Conservation (phyloP, 2,113 vertebrate species). For the Pelobates fuscus region DNA sequence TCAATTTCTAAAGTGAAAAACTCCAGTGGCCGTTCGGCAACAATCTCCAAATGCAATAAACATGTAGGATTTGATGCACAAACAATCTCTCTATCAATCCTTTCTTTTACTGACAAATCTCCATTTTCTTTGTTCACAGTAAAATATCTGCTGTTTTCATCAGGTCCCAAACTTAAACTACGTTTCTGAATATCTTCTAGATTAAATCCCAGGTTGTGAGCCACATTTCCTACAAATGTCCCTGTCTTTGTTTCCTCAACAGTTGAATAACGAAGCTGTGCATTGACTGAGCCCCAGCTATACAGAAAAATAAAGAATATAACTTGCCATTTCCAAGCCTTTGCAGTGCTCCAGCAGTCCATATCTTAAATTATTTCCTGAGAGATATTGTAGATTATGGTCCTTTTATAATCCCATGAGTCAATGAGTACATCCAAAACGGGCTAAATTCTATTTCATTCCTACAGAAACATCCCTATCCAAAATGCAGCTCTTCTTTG, state of each 20-base stretch:
- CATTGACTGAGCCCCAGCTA: slow-evolving; percentile 37
- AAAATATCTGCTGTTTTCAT: slow-evolving; percentile 70
- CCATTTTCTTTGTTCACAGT: slow-evolving; percentile 69
- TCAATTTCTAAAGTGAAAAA: slow-evolving; percentile 76
- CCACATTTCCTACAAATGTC: slow-evolving; percentile 75
- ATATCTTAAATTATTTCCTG: slow-evolving; percentile 56
- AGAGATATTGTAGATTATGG: slow-evolving; percentile 13
- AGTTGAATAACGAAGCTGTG: slow-evolving; percentile 66
- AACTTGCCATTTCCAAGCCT: slow-evolving; percentile 43
- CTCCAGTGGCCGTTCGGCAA: slow-evolving; percentile 73
- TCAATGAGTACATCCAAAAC: neutral
- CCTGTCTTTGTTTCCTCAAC: slow-evolving; percentile 76
- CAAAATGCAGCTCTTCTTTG: neutral
- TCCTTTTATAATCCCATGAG: slow-evolving; percentile 31
- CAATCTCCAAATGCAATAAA: slow-evolving; percentile 71
- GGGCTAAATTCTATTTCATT: slow-evolving; percentile 4
- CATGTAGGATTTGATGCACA: slow-evolving; percentile 70
- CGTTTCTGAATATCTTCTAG: slow-evolving; percentile 68
- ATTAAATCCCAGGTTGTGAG: slow-evolving; percentile 74
- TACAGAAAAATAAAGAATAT: slow-evolving; percentile 16
- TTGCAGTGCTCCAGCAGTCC: slow-evolving; percentile 63
- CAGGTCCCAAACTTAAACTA: slow-evolving; percentile 68
- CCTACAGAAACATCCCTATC: neutral
- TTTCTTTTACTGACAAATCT: slow-evolving; percentile 68
- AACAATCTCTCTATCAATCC: slow-evolving; percentile 75